Percentiles rank a stretch among this genome's conserved stretches.
Evolutionary conservation across 2,888 invertebrate species (phyloP).

Genomic region (Apodemia zela): DNA sequence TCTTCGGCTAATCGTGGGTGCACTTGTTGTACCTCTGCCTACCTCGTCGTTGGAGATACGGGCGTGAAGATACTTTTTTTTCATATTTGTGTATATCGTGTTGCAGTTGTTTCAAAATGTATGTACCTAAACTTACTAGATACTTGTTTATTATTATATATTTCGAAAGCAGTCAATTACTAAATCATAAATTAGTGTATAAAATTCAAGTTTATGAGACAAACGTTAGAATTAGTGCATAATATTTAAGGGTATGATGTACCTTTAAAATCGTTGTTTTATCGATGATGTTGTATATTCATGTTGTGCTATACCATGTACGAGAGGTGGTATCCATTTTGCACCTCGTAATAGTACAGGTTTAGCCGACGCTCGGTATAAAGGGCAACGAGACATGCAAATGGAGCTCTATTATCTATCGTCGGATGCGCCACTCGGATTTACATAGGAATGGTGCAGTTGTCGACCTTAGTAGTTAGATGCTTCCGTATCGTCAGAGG

Average conservation of each 20-base stretch:
- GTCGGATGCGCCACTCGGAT: slow-evolving; percentile 59
- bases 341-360: slow-evolving; percentile 37
- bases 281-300: slow-evolving; percentile 45
- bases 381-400: slow-evolving; percentile 68
- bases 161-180: too few relatives aligned
- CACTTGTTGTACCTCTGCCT: too few relatives aligned
- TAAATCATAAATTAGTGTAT: too few relatives aligned
- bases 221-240: not conserved
- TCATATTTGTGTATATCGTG: too few relatives aligned
- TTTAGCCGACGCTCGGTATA: slow-evolving; percentile 46
- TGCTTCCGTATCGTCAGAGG: slow-evolving; percentile 47
- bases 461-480: slow-evolving; percentile 58
- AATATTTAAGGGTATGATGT: not conserved
- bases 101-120: too few relatives aligned
- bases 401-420: slow-evolving; percentile 65
- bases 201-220: too few relatives aligned
- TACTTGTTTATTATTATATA: too few relatives aligned
- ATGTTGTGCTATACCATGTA: slow-evolving; percentile 40
- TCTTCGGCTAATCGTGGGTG: too few relatives aligned
- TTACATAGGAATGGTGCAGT: slow-evolving; percentile 73
- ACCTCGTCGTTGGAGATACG: too few relatives aligned
- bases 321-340: slow-evolving; percentile 48
- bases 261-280: not conserved
- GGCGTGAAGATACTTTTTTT: too few relatives aligned
- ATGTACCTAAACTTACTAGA: too few relatives aligned